These are phyloP conservation scores for Stenodera caucasica DNA, from an alignment of 2,888 invertebrate genomes.

Conservation along the genomic window DNA sequence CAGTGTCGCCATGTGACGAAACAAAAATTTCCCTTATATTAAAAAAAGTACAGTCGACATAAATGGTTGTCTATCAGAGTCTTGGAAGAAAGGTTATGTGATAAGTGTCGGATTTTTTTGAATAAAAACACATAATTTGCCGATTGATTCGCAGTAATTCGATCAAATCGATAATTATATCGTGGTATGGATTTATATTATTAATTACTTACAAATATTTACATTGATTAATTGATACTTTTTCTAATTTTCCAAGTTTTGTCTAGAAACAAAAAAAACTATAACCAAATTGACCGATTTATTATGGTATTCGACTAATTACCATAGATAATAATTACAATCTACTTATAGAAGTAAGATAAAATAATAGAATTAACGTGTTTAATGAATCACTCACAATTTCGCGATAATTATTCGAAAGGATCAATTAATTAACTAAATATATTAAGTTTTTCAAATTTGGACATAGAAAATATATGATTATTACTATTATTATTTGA, in stretches of 20 bases:
- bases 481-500: too few species aligned
- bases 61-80: background rate
- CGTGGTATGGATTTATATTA: background rate
- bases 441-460: too few species aligned
- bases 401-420: too few species aligned
- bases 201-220: background rate
- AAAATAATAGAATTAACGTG: background rate
- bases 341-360: background rate
- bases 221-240: background rate
- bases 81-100: background rate
- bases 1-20: background rate
- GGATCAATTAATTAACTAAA: background rate
- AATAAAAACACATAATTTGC: background rate
- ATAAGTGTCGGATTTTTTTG: background rate
- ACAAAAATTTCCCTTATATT: background rate
- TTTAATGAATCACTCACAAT: too few species aligned
- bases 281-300: background rate
- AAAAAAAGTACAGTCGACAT: constrained; percentile 1
- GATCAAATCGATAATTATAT: background rate
- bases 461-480: too few species aligned
- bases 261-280: background rate
- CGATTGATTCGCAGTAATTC: background rate
- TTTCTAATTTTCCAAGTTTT: background rate
- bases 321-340: too few species aligned
- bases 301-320: background rate